phyloP scores from a whole-genome alignment of 2,888 invertebrate genomes.

The Tortrix viridana region DNA sequence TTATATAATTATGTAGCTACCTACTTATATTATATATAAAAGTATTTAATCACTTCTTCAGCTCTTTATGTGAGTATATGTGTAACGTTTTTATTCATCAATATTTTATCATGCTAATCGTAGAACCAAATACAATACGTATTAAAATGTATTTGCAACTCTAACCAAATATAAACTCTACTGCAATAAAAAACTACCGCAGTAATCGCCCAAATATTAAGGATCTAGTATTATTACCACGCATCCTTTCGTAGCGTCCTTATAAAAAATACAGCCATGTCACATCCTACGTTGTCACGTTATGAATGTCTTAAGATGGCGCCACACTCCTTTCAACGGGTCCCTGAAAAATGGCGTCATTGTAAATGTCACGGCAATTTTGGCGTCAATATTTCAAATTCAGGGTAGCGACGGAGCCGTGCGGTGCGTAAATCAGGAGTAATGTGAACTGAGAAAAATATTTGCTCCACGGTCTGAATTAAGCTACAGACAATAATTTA shows the following conservation, averaged over 20 bases:
- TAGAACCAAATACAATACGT: too few species aligned
- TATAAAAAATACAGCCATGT: neutral
- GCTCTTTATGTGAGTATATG: too few species aligned
- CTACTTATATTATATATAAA: too few species aligned
- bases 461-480: conserved; percentile 8
- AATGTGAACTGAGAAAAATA: conserved; percentile 16
- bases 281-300: neutral
- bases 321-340: conserved; percentile 19
- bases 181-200: too few species aligned
- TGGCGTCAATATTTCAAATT: conserved; percentile 35
- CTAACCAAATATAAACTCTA: too few species aligned
- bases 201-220: too few species aligned
- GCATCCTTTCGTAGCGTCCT: neutral
- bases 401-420: conserved; percentile 12
- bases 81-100: too few species aligned
- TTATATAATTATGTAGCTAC: too few species aligned
- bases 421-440: conserved; percentile 26
- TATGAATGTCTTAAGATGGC: neutral
- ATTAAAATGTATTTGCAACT: too few species aligned
- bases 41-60: too few species aligned
- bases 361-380: conserved; percentile 34
- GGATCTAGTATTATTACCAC: too few species aligned
- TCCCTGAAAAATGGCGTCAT: conserved; percentile 21
- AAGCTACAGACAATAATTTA: conserved; percentile 16
- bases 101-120: too few species aligned